A percentile compares a stretch with the other conserved stretches of the same genome.
These are phyloP conservation scores for Arothron firmamentum DNA, from an alignment of 2,113 vertebrate species.

Conservation along the genomic window DNA sequence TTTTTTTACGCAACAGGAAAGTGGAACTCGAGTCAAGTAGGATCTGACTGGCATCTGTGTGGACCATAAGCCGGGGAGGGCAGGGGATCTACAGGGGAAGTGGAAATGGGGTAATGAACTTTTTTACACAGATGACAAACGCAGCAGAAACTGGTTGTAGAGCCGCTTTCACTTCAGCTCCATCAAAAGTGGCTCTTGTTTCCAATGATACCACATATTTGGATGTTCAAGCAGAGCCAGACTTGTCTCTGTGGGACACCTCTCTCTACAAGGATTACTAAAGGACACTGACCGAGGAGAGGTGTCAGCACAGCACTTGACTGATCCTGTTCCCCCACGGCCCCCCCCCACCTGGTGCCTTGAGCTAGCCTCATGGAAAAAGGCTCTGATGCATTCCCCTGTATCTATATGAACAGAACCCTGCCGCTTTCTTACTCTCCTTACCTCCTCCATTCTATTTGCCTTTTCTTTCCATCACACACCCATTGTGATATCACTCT, in stretches of 20 bases:
- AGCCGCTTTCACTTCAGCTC: slow-evolving; percentile 30
- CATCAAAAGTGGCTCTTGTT: neutral
- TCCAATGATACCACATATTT: too few relatives aligned
- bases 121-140: slow-evolving; percentile 39
- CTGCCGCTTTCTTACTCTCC: slow-evolving; percentile 2
- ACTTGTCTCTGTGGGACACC: too few relatives aligned
- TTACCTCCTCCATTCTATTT: slow-evolving; percentile 20
- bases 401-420: slow-evolving; percentile 56
- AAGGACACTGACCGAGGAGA: slow-evolving; percentile 57
- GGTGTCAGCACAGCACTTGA: slow-evolving; percentile 58
- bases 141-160: slow-evolving; percentile 10
- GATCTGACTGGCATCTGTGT: slow-evolving; percentile 65
- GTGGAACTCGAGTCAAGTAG: slow-evolving; percentile 72
- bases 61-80: slow-evolving; percentile 52
- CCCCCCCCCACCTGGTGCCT: slow-evolving; percentile 66
- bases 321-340: slow-evolving; percentile 39
- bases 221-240: too few relatives aligned
- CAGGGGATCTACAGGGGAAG: slow-evolving; percentile 36
- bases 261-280: slow-evolving; percentile 50
- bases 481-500: slow-evolving; percentile 17
- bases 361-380: slow-evolving; percentile 70
- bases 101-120: slow-evolving; percentile 17
- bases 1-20: slow-evolving; percentile 73
- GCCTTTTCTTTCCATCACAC: slow-evolving; percentile 18
- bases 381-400: slow-evolving; percentile 61